Conservation (phyloP, 2,797 vertebrate species). For the Apogon talboti region DNA sequence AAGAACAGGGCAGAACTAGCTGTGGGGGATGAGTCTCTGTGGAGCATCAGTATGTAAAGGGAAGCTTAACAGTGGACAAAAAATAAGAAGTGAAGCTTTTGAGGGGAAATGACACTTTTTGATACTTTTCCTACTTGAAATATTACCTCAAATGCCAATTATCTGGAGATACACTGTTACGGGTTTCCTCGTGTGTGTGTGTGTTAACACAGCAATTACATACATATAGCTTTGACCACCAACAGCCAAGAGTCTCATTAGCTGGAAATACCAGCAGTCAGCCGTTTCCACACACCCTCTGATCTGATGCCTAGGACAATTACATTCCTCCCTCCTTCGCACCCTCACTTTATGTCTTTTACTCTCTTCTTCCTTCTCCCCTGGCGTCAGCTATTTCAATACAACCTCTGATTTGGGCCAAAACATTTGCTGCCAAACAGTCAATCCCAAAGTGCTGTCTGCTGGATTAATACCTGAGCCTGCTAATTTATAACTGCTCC, state of each 20-base stretch:
- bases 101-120: background rate
- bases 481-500: constrained; percentile 77
- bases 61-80: background rate
- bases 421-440: constrained; percentile 70
- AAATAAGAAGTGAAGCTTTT: background rate
- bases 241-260: constrained; percentile 75
- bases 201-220: constrained; percentile 33
- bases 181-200: constrained; percentile 24
- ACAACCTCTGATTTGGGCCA: constrained; percentile 66
- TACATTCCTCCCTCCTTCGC: constrained; percentile 36
- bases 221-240: constrained; percentile 49
- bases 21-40: background rate
- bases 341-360: constrained; percentile 46
- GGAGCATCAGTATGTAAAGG: background rate
- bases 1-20: background rate
- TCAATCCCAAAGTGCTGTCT: constrained; percentile 70
- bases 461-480: constrained; percentile 75
- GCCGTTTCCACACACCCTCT: constrained; percentile 55
- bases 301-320: constrained; percentile 60
- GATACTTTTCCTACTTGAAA: no score
- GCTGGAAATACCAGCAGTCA: constrained; percentile 66
- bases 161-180: constrained; percentile 9
- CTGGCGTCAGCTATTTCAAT: constrained; percentile 66
- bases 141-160: background rate
- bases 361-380: constrained; percentile 44